Evolutionary conservation across 2,113 vertebrate species (phyloP).

Genomic region (Ictidomys tridecemlineatus): DNA sequence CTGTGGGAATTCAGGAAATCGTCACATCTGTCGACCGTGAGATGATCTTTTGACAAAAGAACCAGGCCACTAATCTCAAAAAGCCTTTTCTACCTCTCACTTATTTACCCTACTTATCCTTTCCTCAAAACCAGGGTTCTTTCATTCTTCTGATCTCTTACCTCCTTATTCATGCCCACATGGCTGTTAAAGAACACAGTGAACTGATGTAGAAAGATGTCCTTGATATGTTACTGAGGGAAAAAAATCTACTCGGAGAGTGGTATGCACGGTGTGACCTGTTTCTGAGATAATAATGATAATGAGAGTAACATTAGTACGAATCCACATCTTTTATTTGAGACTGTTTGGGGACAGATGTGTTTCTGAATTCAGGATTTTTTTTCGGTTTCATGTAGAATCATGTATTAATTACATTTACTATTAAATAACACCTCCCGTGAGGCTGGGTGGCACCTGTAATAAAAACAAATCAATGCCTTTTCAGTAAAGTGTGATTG

Average conservation of each 20-base stretch:
- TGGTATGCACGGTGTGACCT: background rate
- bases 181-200: background rate
- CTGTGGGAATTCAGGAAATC: background rate
- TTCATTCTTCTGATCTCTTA: background rate
- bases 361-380: constrained; percentile 15
- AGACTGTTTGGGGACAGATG: background rate
- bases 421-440: background rate
- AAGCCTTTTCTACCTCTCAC: background rate
- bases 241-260: background rate
- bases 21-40: background rate
- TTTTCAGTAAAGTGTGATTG: background rate
- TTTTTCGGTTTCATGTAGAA: background rate
- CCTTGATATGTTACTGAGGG: background rate
- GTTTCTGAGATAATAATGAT: background rate
- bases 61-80: background rate
- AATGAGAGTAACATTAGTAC: background rate
- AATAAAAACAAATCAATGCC: background rate
- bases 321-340: background rate
- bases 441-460: background rate
- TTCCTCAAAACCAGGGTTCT: background rate
- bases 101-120: background rate
- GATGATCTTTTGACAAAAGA: background rate
- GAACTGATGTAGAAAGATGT: background rate
- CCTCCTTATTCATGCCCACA: background rate
- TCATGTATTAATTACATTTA: background rate